These are phyloP conservation scores for Eptatretus burgeri DNA, from an alignment of 2,113 vertebrate species.

Conservation along the genomic window DNA sequence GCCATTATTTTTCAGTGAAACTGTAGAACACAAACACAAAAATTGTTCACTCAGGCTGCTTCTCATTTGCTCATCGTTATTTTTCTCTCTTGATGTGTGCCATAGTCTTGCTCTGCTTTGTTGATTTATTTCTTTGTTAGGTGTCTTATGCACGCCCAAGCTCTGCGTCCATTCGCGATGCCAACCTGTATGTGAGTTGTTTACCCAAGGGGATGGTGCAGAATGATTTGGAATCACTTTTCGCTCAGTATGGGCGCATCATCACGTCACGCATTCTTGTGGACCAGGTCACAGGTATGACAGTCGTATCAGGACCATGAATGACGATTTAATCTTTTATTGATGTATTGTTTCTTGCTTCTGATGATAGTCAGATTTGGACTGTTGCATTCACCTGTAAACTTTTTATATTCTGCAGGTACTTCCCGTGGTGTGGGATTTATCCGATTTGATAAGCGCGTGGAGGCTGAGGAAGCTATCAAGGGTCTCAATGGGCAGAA, in stretches of 20 bases:
- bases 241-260: neutral
- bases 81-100: too few species aligned
- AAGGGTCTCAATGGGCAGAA: constrained; percentile 82
- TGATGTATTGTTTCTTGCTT: too few species aligned
- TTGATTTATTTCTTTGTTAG: neutral
- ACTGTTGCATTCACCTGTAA: too few species aligned
- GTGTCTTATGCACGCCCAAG: constrained; percentile 3
- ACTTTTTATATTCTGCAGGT: constrained; percentile 18
- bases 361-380: too few species aligned
- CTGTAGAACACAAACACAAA: too few species aligned
- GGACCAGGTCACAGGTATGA: neutral
- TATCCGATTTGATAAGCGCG: constrained; percentile 83
- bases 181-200: neutral
- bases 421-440: constrained; percentile 76
- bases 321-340: too few species aligned
- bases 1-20: too few species aligned
- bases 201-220: neutral
- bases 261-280: constrained; percentile 2
- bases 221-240: neutral
- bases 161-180: constrained; percentile 3
- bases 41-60: too few species aligned
- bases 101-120: too few species aligned
- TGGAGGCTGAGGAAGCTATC: constrained; percentile 79
- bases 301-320: too few species aligned
- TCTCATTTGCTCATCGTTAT: too few species aligned